Base-by-base conservation (phyloP, 2,797 vertebrate species). In the Liparis tanakae region DNA sequence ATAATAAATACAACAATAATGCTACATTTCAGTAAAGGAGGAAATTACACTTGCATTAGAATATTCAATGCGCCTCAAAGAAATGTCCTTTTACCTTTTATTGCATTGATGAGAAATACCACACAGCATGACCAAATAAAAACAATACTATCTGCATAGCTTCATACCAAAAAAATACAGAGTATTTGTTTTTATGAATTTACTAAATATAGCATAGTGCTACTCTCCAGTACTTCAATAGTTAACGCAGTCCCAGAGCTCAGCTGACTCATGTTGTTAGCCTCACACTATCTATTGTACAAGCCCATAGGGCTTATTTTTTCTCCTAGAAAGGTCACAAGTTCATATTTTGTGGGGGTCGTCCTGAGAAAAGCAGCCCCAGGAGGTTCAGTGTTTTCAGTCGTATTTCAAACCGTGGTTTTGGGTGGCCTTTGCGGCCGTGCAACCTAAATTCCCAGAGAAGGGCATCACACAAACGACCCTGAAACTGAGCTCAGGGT, bases 401-500 rank as follows among this genome's bases (percentile, higher is more conserved):
- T 41, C 13, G 3, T 67, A 68, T 82, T 80, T 85, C 77, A 79
- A 39, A 37, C 53, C 1, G 1, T 8, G 18, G 70, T 83, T 72
- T 81, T 83, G 72, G 68, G 74, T 82, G 74, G 68, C 67, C 30
- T 82, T 74, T 63, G 56, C 58, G 68, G 60, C 54, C n/a, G 20
- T 15, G 41, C 48, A 61, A n/a, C 72, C 55, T 63, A 64, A 81
- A 71, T 64, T 73, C 72, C 41, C 50, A 64, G 39, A 48, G 46
- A 80, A 63, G 30, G 20, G 14, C 46, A 60, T 76, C 12, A 41
- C 9, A 60, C 34, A 51, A 22, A 7, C 1, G 14, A 46, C 46
- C 57, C 51, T 75, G 65, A 79, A 80, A 77, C 73, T 30, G 44
- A 75, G 56, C 86, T 79, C 75, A 85, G 36, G 51, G 60, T 72